phyloP scores from a whole-genome alignment of 2,888 invertebrate genomes.

The Calliphora vomitoria region DNA sequence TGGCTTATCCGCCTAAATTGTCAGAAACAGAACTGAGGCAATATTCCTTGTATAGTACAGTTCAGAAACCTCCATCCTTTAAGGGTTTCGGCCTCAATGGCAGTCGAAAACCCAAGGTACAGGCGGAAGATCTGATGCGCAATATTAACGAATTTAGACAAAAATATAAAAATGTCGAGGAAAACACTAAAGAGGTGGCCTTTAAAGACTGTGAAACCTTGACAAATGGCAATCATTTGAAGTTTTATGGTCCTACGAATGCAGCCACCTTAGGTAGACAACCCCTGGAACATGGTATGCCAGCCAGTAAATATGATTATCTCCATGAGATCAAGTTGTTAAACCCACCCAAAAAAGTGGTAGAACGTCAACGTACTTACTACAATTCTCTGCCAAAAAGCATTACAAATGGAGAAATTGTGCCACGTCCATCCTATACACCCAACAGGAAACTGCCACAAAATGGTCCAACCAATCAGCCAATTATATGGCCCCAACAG shows the following conservation, averaged over 20 bases:
- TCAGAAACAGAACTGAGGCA: conserved; percentile 71
- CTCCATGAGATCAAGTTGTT: conserved; percentile 83
- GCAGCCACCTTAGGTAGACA: conserved; percentile 64
- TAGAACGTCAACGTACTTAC: conserved; percentile 77
- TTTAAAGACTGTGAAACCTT: conserved; percentile 9
- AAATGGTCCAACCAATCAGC: conserved; percentile 79
- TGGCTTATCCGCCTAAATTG: conserved; percentile 67
- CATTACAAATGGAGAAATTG: conserved; percentile 86
- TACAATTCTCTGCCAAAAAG: conserved; percentile 84
- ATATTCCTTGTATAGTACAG: conserved; percentile 72
- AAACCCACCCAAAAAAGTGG: conserved; percentile 80
- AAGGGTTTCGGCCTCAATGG: conserved; percentile 59
- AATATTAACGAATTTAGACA: conserved; percentile 88
- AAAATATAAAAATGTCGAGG: conserved; percentile 87
- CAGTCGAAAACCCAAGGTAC: conserved; percentile 79
- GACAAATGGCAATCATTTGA: conserved; percentile 39
- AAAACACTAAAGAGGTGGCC: conserved; percentile 72
- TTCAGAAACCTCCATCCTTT: conserved; percentile 21
- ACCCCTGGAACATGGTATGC: conserved; percentile 11
- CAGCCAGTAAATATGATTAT: conserved; percentile 82
- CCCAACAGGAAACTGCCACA: conserved; percentile 85
- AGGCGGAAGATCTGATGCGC: conserved; percentile 86
- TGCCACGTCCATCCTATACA: conserved; percentile 88
- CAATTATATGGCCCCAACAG: conserved; percentile 78
- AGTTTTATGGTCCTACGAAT: conserved; percentile 53